These are phyloP conservation scores for Dinothrombium tinctorium DNA, from an alignment of 1,140 invertebrate genomes.

Conservation along the genomic window DNA sequence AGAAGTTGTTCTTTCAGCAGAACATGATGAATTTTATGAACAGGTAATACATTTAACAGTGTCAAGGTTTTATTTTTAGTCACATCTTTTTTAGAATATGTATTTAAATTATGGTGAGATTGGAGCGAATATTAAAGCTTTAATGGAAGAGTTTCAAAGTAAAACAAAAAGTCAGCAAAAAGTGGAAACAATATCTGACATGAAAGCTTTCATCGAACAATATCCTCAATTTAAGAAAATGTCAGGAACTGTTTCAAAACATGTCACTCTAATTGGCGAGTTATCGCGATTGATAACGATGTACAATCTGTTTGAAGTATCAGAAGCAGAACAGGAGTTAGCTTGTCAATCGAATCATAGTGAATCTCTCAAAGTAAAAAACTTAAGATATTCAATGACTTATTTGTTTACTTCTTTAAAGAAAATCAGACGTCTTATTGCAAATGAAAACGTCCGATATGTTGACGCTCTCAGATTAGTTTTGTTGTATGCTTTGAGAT, in stretches of 20 bases:
- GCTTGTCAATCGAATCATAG: slow-evolving; percentile 78
- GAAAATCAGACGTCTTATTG: slow-evolving; percentile 43
- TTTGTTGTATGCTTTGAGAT: slow-evolving; percentile 71
- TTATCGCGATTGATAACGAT: slow-evolving; percentile 56
- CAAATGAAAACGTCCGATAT: slow-evolving; percentile 40
- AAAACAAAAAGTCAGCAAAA: slow-evolving; percentile 91
- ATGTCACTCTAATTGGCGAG: slow-evolving; percentile 86
- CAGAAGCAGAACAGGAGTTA: slow-evolving; percentile 88
- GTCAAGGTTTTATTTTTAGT: background rate
- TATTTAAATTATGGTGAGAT: slow-evolving; percentile 96
- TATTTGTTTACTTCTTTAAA: slow-evolving; percentile 18
- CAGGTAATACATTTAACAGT: slow-evolving; percentile 29
- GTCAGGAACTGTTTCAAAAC: slow-evolving; percentile 90
- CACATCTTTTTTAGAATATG: slow-evolving; percentile 42
- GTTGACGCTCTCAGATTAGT: slow-evolving; percentile 65
- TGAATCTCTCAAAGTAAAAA: slow-evolving; percentile 42
- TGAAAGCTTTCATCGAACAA: slow-evolving; percentile 95
- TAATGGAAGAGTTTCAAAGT: slow-evolving; percentile 93
- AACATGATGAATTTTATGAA: slow-evolving; percentile 94
- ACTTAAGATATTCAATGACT: background rate
- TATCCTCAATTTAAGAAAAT: slow-evolving; percentile 99
- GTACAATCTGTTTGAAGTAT: slow-evolving; percentile 62
- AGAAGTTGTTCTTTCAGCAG: slow-evolving; percentile 75
- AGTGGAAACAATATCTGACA: slow-evolving; percentile 90
- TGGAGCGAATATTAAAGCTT: slow-evolving; percentile 78